Percentiles rank a stretch among this genome's conserved stretches.
phyloP scores from a whole-genome alignment of 2,888 invertebrate species.

The Digitonthophagus gazella region DNA sequence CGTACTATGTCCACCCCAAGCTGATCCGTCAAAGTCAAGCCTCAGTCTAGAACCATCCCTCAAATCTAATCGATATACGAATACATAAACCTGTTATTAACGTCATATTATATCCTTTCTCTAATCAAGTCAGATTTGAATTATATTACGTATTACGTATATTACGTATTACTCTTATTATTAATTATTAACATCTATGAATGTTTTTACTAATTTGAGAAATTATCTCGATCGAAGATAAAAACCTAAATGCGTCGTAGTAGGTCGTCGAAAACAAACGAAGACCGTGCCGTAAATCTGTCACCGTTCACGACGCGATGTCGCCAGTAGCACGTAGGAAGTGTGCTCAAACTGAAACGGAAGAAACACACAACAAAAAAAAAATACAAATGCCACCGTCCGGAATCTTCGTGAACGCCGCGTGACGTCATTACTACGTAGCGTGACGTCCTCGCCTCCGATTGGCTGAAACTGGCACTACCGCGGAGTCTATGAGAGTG shows the following conservation, averaged over 20 bases:
- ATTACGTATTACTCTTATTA: too few species aligned
- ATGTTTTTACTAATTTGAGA: too few species aligned
- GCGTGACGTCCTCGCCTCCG: slow-evolving; percentile 37
- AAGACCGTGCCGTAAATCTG: not conserved
- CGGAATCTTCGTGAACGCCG: slow-evolving; percentile 7
- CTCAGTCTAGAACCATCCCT: too few species aligned
- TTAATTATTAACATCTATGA: too few species aligned
- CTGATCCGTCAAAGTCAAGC: not conserved
- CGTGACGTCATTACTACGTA: slow-evolving; percentile 34
- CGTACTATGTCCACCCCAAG: not conserved
- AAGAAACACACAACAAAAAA: not conserved
- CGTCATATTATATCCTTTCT: too few species aligned
- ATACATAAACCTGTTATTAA: too few species aligned
- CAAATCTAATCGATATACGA: not conserved
- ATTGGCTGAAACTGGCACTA: slow-evolving; percentile 37
- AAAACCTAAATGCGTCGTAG: too few species aligned
- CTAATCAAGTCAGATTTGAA: too few species aligned
- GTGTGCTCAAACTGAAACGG: not conserved
- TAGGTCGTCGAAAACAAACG: not conserved
- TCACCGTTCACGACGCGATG: not conserved
- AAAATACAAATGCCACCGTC: not conserved
- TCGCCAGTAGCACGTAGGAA: slow-evolving; percentile 6
- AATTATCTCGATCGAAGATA: too few species aligned
- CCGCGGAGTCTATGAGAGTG: not conserved
- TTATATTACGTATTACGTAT: too few species aligned